These are phyloP conservation scores for Steinernema scapterisci DNA, from an alignment of 2,888 invertebrate genomes.

Conservation along the genomic window DNA sequence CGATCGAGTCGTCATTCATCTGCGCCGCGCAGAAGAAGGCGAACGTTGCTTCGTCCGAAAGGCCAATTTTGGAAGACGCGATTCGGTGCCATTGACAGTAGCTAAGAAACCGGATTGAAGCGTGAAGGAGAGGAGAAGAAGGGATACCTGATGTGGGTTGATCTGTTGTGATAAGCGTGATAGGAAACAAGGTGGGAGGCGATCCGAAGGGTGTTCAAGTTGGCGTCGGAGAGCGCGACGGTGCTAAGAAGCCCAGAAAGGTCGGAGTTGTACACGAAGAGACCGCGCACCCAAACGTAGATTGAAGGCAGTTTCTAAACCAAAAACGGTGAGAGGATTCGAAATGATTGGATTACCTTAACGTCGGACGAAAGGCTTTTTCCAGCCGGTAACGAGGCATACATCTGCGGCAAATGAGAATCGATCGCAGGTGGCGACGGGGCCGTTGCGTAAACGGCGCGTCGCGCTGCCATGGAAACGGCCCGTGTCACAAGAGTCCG, in stretches of 20 bases:
- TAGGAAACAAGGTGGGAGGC: slow-evolving; percentile 7
- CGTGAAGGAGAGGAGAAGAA: neutral
- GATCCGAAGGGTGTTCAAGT: slow-evolving; percentile 15
- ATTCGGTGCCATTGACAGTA: slow-evolving; percentile 23
- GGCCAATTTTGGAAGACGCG: neutral
- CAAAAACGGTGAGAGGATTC: too few relatives aligned
- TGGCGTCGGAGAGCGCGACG: neutral
- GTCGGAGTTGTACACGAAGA: slow-evolving; percentile 25
- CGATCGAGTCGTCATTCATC: slow-evolving; percentile 15
- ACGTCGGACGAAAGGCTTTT: too few relatives aligned
- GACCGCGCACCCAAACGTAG: slow-evolving; percentile 6
- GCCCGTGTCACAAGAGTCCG: neutral
- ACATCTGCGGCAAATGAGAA: too few relatives aligned
- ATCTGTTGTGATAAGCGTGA: neutral
- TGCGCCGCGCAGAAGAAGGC: slow-evolving; percentile 20
- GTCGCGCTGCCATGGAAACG: slow-evolving; percentile 1
- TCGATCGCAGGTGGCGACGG: neutral
- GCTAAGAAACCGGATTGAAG: neutral
- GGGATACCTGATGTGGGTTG: neutral
- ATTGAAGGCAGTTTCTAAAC: neutral
- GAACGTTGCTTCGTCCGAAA: slow-evolving; percentile 10
- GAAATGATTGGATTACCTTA: too few relatives aligned
- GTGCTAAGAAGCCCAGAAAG: neutral
- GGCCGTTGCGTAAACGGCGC: neutral
- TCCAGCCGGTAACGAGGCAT: too few relatives aligned